Base-by-base conservation (phyloP, 2,113 vertebrate species). In the Coracopsis vasa region DNA sequence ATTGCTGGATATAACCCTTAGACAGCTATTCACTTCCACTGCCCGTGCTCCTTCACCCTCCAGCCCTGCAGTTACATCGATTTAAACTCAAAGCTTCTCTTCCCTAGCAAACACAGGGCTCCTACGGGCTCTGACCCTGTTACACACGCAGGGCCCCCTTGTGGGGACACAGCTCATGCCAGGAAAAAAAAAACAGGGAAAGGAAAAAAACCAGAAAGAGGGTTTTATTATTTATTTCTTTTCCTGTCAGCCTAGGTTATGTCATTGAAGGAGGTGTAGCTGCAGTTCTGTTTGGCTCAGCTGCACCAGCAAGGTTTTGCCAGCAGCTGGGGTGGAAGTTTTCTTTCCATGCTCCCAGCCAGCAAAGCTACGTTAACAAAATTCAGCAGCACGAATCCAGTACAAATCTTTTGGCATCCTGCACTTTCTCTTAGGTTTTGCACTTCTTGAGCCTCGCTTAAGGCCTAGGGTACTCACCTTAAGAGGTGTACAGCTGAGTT, bases 211-310 rank as follows among this genome's bases (percentile, higher is more conserved):
- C 4, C 13, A 6, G 21, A 7, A 35, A 35, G 33, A 35, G 21
- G 33, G 33, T 51, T 72, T 69, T 67, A 41, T 20, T 37, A 1
- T 37, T 80, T 86, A 71, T 65, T 66, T 48, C 20, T 19, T 33
- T 50, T 69, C 60, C 91, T 81, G 86, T 95, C 93, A 92, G 93
- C 69, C 20, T 78, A 91, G 89, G 93, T 95, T 97, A 89, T 96
- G 89, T 91, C 89, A 89, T 3, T 47, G 91, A 92, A 92, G 77
- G 83, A 89, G 86, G 89, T 91, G 86, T 84, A 96, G 94, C 93
- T 87, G 89, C 94, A 94, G 86, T 7, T 88, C 86, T 92, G 54
- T 84, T 92, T 92, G 89, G 89, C 94, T 96, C 72, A 94, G 87
- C 90, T 61, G 81, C 77, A 91, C 29, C 54, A 79, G 69, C 69